A percentile compares a stretch with the other conserved stretches of the same genome.
phyloP scores from a whole-genome alignment of 2,797 vertebrate species.

The Coendou prehensilis region DNA sequence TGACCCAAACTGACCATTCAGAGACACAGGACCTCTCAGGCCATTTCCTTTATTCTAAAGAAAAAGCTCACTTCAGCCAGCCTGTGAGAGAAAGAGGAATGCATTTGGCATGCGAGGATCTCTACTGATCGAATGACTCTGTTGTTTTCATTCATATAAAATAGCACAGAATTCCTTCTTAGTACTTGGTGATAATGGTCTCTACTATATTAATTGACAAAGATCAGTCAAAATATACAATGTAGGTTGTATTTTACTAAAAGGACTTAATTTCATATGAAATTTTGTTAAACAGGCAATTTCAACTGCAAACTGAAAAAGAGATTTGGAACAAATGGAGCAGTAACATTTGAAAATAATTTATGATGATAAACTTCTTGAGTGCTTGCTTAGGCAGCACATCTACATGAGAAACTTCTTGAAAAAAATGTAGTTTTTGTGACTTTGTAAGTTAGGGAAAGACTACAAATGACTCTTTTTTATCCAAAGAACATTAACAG shows the following conservation, averaged over 20 bases:
- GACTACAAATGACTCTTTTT: not conserved
- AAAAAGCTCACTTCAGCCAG: not conserved
- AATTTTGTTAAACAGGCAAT: not conserved
- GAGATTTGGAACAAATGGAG: slow-evolving; percentile 24
- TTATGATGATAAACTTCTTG: slow-evolving; percentile 5
- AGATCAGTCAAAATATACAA: slow-evolving; percentile 12
- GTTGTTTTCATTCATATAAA: not conserved
- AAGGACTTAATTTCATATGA: not conserved
- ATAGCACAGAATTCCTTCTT: not conserved
- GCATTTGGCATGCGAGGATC: not conserved
- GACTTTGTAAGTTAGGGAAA: not conserved
- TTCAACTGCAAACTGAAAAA: slow-evolving; percentile 39
- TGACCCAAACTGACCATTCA: not conserved
- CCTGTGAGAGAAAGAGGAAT: not conserved
- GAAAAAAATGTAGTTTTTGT: not conserved
- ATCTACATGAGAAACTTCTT: not conserved
- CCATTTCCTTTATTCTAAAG: not conserved
- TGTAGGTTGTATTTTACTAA: not conserved
- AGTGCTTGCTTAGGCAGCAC: too few relatives aligned
- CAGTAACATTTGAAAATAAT: not conserved
- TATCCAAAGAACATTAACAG: slow-evolving; percentile 2
- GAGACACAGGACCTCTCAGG: not conserved
- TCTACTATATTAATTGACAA: not conserved
- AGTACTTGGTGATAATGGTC: not conserved
- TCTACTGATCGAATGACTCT: not conserved